Percentiles rank a stretch among this genome's conserved stretches.
Evolutionary conservation across 2,888 invertebrate species (phyloP).

Genomic region (Pyrocoelia pectoralis): DNA sequence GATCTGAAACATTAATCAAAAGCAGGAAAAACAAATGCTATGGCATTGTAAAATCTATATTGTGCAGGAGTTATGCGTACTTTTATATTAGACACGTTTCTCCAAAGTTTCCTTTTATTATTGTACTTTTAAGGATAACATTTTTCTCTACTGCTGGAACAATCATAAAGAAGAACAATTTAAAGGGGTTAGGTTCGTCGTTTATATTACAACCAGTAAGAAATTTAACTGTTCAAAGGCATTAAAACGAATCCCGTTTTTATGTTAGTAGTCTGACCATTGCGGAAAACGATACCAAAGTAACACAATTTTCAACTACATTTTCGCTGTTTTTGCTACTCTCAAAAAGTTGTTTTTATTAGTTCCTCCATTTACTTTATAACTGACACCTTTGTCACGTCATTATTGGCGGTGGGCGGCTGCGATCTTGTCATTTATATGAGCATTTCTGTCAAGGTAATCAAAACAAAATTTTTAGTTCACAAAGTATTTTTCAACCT

Average conservation of each 20-base stretch:
- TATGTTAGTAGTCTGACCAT: conserved; percentile 14
- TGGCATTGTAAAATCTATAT: neutral
- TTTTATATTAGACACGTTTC: conserved; percentile 1
- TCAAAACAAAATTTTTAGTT: neutral
- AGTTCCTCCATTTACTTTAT: conserved; percentile 4
- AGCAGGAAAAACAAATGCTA: no score
- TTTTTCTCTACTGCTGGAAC: conserved; percentile 5
- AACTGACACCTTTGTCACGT: no score
- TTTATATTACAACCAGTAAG: conserved; percentile 3
- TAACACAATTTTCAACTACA: conserved; percentile 22
- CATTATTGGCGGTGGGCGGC: no score
- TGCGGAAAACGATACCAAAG: conserved; percentile 12
- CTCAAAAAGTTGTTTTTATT: conserved; percentile 9
- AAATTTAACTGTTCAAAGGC: conserved; percentile 16
- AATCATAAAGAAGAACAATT: conserved; percentile 10
- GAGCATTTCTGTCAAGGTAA: neutral
- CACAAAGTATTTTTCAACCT: no score
- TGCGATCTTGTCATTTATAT: neutral
- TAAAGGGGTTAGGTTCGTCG: conserved; percentile 11
- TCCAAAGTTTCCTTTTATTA: neutral
- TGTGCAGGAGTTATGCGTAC: neutral
- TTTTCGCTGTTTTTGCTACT: conserved; percentile 12
- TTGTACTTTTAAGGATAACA: neutral
- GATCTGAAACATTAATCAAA: no score
- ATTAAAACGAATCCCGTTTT: conserved; percentile 10